Evolutionary conservation across 2,888 invertebrate species (phyloP).

Genomic region (Ectropis crepuscularia): DNA sequence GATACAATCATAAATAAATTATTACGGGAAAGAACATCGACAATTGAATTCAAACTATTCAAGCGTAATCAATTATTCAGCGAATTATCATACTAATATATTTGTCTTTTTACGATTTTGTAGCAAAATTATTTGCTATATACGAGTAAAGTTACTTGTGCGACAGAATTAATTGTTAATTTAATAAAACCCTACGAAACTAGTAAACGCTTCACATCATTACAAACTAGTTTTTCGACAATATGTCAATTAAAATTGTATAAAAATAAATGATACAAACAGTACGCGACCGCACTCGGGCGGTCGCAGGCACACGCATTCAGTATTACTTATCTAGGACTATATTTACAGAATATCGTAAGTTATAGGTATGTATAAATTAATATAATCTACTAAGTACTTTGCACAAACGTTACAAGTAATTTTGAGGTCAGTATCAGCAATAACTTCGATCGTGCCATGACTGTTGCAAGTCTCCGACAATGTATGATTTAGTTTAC

Average conservation of each 20-base stretch:
- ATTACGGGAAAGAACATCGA: constrained; percentile 21
- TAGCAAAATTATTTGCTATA: neutral
- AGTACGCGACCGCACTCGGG: constrained; percentile 50
- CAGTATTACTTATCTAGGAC: constrained; percentile 52
- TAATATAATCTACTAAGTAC: constrained; percentile 84
- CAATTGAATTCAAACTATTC: constrained; percentile 13
- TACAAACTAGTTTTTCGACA: constrained; percentile 78
- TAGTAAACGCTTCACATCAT: constrained; percentile 58
- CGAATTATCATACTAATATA: neutral
- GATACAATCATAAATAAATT: constrained; percentile 18
- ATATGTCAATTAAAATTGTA: constrained; percentile 79
- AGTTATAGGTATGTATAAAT: constrained; percentile 78
- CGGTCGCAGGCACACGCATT: constrained; percentile 54
- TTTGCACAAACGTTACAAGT: constrained; percentile 81
- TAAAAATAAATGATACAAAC: constrained; percentile 76
- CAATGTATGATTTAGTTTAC: neutral
- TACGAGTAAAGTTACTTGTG: constrained; percentile 29
- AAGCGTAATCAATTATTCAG: constrained; percentile 13
- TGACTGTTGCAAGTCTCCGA: constrained; percentile 12
- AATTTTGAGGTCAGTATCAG: constrained; percentile 66
- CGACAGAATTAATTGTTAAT: constrained; percentile 43
- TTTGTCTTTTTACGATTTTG: constrained; percentile 11
- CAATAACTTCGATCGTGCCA: constrained; percentile 32
- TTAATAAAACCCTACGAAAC: constrained; percentile 53
- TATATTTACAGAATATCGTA: constrained; percentile 79